These are phyloP conservation scores for Malaclemys terrapin DNA, from an alignment of 2,113 vertebrate species.

Conservation along the genomic window DNA sequence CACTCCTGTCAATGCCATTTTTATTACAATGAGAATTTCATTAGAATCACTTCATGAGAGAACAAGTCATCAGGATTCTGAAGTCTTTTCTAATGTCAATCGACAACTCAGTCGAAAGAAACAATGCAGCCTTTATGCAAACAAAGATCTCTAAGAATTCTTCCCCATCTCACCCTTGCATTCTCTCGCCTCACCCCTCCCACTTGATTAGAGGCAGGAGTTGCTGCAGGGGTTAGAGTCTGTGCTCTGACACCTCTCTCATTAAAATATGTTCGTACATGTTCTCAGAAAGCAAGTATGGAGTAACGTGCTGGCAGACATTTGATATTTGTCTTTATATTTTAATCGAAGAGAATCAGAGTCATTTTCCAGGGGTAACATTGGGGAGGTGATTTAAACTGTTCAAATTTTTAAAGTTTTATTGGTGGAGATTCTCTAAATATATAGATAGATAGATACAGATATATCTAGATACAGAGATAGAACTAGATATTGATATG, in stretches of 20 bases:
- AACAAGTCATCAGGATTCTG: neutral
- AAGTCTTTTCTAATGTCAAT: neutral
- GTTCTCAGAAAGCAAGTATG: constrained; percentile 7
- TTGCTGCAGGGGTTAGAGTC: neutral
- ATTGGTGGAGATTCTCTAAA: neutral
- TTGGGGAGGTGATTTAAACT: neutral
- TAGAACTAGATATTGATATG: neutral
- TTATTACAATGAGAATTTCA: neutral
- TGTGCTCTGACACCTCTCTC: neutral
- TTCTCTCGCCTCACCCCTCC: neutral
- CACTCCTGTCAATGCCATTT: neutral
- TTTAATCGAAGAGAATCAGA: neutral
- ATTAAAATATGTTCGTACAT: neutral
- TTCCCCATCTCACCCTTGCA: neutral
- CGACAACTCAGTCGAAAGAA: neutral
- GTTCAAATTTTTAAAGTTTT: neutral
- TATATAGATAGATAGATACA: neutral
- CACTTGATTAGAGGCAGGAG: neutral
- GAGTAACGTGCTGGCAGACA: neutral
- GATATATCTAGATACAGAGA: neutral
- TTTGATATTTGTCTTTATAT: neutral
- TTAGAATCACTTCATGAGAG: neutral
- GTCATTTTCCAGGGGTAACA: neutral
- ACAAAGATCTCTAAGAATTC: neutral
- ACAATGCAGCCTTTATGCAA: neutral